A percentile compares a stretch with the other conserved stretches of the same genome.
phyloP scores from a whole-genome alignment of 1,140 invertebrate genomes.

The Coelopa frigida region DNA sequence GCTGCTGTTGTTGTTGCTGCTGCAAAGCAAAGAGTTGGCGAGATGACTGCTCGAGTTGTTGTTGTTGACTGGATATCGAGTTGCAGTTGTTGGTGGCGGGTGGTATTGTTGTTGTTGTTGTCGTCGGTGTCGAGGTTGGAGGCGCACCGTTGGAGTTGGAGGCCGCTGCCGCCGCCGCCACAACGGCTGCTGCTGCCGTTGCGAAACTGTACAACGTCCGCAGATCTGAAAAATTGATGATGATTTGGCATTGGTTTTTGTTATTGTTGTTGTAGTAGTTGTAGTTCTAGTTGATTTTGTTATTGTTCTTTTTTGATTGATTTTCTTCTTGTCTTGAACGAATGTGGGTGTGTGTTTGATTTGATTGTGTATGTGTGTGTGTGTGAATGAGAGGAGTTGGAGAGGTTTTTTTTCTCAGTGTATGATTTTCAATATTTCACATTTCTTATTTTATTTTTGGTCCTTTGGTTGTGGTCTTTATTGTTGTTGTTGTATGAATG shows the following conservation, averaged over 20 bases:
- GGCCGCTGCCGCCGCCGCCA: slow-evolving; percentile 21
- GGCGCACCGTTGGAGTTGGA: background rate
- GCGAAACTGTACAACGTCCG: slow-evolving; percentile 44
- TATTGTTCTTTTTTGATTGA: slow-evolving; percentile 1
- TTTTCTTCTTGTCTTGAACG: slow-evolving; percentile 1
- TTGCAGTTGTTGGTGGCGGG: background rate
- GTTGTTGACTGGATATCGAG: slow-evolving; percentile 3
- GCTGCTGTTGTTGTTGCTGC: slow-evolving; percentile 21
- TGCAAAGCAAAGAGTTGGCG: slow-evolving; percentile 1
- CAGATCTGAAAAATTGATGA: slow-evolving; percentile 43
- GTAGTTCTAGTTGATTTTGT: too few relatives aligned
- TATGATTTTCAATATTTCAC: too few relatives aligned
- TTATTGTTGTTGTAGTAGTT: slow-evolving; percentile 28
- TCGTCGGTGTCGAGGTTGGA: slow-evolving; percentile 1
- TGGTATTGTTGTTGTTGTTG: slow-evolving; percentile 8
- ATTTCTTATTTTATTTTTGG: too few relatives aligned
- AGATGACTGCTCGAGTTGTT: background rate
- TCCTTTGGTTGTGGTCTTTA: too few relatives aligned
- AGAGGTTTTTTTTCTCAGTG: too few relatives aligned
- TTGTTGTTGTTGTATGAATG: too few relatives aligned
- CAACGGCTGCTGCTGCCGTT: slow-evolving; percentile 33
- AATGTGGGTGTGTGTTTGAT: too few relatives aligned
- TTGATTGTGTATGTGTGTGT: too few relatives aligned
- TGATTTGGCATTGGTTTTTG: slow-evolving; percentile 19
- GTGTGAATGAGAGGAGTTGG: too few relatives aligned